Percentiles rank a stretch among this genome's conserved stretches.
Evolutionary conservation across 2,113 vertebrate species (phyloP).

Genomic region (Neolamprologus fasciatus): DNA sequence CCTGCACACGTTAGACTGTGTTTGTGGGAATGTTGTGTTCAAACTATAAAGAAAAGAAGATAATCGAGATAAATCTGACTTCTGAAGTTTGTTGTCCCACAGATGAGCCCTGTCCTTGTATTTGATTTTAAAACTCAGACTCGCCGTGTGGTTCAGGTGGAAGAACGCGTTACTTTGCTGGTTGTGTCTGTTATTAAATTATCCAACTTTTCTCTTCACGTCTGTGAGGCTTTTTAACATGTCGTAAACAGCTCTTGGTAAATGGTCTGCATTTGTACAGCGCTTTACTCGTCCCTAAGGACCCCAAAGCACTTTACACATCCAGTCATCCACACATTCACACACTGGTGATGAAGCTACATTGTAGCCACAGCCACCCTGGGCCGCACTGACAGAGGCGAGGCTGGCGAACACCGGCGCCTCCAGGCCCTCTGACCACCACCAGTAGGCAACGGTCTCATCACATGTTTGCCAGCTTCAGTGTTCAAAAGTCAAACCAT

Average conservation of each 20-base stretch:
- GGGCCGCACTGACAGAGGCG: not conserved
- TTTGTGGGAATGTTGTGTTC: not conserved
- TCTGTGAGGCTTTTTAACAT: not conserved
- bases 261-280: rapidly evolving
- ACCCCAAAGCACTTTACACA: not conserved
- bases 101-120: not conserved
- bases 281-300: not conserved
- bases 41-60: not conserved
- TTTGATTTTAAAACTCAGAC: not conserved
- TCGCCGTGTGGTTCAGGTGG: rapidly evolving
- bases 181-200: not conserved
- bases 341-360: not conserved
- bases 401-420: rapidly evolving
- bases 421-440: not conserved
- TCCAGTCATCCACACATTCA: rapidly evolving
- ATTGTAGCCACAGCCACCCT: not conserved
- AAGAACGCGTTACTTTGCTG: not conserved
- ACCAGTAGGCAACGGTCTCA: rapidly evolving
- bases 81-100: not conserved
- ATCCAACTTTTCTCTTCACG: not conserved
- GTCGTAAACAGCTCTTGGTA: not conserved
- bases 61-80: not conserved
- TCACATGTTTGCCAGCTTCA: not conserved
- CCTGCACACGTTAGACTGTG: rapidly evolving
- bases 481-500: not conserved